phyloP scores from a whole-genome alignment of 2,113 vertebrate species.

The Aptenodytes patagonicus region DNA sequence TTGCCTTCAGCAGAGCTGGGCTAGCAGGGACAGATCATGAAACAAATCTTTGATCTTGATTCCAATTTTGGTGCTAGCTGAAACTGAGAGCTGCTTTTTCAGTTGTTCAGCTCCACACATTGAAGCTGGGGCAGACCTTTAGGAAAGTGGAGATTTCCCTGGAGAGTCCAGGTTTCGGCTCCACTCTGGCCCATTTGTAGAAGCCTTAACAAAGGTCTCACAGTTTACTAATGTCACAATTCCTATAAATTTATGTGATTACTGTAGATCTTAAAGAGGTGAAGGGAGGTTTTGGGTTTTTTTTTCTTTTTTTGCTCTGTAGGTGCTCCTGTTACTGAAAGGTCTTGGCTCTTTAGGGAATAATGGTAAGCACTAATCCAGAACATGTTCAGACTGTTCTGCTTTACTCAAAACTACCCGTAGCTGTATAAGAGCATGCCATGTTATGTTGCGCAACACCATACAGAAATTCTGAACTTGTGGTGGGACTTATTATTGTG shows the following conservation, averaged over 20 bases:
- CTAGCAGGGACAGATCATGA: not conserved
- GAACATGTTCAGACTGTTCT: not conserved
- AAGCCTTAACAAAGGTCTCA: not conserved
- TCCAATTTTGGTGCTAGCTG: not conserved
- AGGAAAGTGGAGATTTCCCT: not conserved
- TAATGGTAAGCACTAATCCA: not conserved
- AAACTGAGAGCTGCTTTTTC: not conserved
- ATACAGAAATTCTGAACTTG: not conserved
- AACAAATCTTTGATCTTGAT: not conserved
- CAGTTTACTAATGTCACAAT: not conserved
- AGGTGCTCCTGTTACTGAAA: not conserved
- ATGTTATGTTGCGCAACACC: not conserved
- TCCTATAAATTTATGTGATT: not conserved
- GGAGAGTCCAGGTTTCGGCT: not conserved
- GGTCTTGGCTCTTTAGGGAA: not conserved
- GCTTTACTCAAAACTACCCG: not conserved
- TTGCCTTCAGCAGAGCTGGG: not conserved
- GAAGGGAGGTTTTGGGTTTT: not conserved
- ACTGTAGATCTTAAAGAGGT: not conserved
- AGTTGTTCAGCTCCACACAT: not conserved
- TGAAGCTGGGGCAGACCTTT: not conserved
- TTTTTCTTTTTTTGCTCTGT: not conserved
- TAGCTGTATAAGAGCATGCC: not conserved
- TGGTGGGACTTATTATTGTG: not conserved
- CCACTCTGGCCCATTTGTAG: not conserved